phyloP scores from a whole-genome alignment of 2,113 vertebrate species.

The Epinephelus lanceolatus region DNA sequence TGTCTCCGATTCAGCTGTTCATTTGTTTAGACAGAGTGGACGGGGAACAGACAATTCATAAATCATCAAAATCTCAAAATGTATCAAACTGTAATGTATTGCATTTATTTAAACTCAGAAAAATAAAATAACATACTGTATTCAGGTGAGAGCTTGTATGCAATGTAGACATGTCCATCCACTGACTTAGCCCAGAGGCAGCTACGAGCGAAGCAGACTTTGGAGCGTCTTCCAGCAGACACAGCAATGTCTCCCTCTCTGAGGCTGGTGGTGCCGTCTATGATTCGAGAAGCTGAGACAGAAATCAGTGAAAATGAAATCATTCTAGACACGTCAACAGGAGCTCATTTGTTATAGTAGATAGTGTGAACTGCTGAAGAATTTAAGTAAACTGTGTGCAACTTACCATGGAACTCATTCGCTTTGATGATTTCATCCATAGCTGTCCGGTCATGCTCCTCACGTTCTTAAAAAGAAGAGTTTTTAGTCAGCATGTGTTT shows the following conservation, averaged over 20 bases:
- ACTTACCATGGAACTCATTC: slow-evolving; percentile 80
- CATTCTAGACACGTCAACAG: neutral
- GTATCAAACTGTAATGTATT: neutral
- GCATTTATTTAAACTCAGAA: neutral
- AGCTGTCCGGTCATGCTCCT: slow-evolving; percentile 60
- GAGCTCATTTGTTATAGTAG: neutral
- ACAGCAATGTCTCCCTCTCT: slow-evolving; percentile 82
- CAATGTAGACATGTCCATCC: slow-evolving; percentile 81
- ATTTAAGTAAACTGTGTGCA: neutral
- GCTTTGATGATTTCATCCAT: slow-evolving; percentile 85
- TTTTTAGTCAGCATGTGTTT: slow-evolving; percentile 4
- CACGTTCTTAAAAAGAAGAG: slow-evolving; percentile 56
- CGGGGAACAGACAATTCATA: neutral
- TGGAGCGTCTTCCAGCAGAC: slow-evolving; percentile 72
- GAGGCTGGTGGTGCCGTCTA: slow-evolving; percentile 73
- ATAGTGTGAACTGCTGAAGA: neutral
- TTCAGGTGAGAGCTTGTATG: slow-evolving; percentile 73
- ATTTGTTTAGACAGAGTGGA: slow-evolving; percentile 1
- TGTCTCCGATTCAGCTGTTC: slow-evolving; percentile 76
- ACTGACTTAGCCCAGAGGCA: slow-evolving; percentile 83
- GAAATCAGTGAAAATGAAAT: slow-evolving; percentile 5
- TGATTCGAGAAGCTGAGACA: slow-evolving; percentile 55
- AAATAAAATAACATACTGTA: slow-evolving; percentile 70
- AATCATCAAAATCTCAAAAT: slow-evolving; percentile 3
- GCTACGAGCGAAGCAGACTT: slow-evolving; percentile 79